Percentiles rank a stretch among this genome's conserved stretches.
Evolutionary conservation across 2,113 vertebrate species (phyloP).

Genomic region (Felis catus): DNA sequence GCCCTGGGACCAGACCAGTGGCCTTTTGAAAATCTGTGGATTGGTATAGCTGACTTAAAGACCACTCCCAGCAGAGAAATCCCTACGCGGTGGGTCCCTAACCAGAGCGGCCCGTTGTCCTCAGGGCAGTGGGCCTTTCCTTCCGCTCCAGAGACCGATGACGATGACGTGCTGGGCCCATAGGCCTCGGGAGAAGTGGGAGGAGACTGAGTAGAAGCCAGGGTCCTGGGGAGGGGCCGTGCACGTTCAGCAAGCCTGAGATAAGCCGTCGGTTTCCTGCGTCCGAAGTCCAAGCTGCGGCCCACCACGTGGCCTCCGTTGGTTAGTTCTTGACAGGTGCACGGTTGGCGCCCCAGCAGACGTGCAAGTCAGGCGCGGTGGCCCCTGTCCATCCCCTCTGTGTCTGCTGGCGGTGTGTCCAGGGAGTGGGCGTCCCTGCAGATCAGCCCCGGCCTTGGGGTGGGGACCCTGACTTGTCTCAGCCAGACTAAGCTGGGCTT

Average conservation of each 20-base stretch:
- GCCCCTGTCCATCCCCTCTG: not conserved
- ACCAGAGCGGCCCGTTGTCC: not conserved
- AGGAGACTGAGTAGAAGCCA: not conserved
- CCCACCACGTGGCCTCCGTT: fast-evolving
- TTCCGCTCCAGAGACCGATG: too few relatives aligned
- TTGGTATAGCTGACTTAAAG: not conserved
- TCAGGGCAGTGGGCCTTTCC: not conserved
- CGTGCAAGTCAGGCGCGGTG: fast-evolving
- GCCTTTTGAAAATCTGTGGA: not conserved
- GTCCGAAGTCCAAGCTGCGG: fast-evolving
- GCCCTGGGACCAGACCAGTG: slow-evolving; percentile 36
- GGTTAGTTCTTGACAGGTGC: too few relatives aligned
- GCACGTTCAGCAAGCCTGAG: not conserved
- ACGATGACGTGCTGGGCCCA: not conserved
- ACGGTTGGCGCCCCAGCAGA: too few relatives aligned
- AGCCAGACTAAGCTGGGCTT: not conserved
- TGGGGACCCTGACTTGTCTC: not conserved
- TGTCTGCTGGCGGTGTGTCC: not conserved
- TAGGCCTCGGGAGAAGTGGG: not conserved
- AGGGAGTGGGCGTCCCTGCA: not conserved
- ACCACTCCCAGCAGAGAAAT: not conserved
- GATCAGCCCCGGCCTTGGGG: not conserved
- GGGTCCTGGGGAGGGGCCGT: not conserved
- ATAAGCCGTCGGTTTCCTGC: not conserved
- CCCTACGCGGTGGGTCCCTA: not conserved